These are phyloP conservation scores for Akabosia matsudoensis DNA, from an alignment of 1,140 invertebrate genomes.

Conservation along the genomic window DNA sequence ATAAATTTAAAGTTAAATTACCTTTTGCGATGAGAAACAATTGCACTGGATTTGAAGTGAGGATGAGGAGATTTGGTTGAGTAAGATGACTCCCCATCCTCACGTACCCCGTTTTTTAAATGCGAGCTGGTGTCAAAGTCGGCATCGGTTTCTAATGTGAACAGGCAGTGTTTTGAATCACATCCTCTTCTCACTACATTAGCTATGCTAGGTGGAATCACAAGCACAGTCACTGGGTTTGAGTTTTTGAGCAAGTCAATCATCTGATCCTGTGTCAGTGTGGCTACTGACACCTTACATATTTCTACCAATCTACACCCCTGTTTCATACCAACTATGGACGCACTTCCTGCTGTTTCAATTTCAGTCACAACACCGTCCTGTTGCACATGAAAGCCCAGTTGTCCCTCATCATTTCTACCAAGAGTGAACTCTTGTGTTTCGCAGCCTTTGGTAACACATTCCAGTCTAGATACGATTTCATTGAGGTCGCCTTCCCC, in stretches of 20 bases:
- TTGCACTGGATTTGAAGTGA: constrained; percentile 38
- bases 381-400: constrained; percentile 93
- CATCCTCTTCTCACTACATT: constrained; percentile 68
- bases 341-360: constrained; percentile 80
- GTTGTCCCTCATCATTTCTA: constrained; percentile 76
- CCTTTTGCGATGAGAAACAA: constrained; percentile 56
- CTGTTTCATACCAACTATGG: constrained; percentile 81
- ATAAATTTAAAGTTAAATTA: constrained; percentile 25
- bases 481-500: constrained; percentile 75
- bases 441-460: constrained; percentile 70
- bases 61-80: constrained; percentile 33
- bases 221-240: constrained; percentile 74
- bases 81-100: constrained; percentile 42
- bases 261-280: constrained; percentile 88
- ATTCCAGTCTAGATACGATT: constrained; percentile 67
- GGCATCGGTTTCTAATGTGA: constrained; percentile 62
- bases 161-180: constrained; percentile 65
- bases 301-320: constrained; percentile 89
- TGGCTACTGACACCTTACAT: constrained; percentile 83
- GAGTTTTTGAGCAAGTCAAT: constrained; percentile 89
- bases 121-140: constrained; percentile 69
- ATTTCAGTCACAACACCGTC: constrained; percentile 94
- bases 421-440: constrained; percentile 70
- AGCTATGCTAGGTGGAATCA: constrained; percentile 72
- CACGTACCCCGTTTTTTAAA: constrained; percentile 38